Conservation (phyloP, 2,797 vertebrate genomes). For the Spea hammondii region DNA sequence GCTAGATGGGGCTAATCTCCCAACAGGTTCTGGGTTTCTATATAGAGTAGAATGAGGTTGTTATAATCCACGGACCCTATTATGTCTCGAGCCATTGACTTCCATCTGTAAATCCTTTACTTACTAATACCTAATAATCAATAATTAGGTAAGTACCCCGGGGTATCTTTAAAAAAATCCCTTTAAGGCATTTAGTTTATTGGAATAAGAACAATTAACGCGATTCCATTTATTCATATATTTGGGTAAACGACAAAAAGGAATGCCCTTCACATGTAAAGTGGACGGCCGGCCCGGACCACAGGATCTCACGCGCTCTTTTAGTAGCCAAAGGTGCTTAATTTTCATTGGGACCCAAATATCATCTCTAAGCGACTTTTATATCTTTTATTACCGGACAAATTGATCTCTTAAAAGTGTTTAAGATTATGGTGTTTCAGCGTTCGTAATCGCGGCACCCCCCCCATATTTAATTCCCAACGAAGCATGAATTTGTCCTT, state of each 20-base stretch:
- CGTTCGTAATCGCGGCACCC: neutral
- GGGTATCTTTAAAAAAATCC: too few relatives aligned
- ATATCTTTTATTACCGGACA: conserved; percentile 6
- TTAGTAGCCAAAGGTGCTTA: neutral
- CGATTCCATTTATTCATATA: too few relatives aligned
- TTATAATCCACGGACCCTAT: too few relatives aligned
- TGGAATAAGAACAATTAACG: too few relatives aligned
- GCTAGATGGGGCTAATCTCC: too few relatives aligned
- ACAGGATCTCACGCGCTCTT: neutral
- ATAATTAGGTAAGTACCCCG: too few relatives aligned
- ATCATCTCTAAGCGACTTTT: neutral
- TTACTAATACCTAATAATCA: too few relatives aligned
- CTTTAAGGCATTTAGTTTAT: too few relatives aligned
- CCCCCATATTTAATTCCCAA: conserved; percentile 3
- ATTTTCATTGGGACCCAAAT: conserved; percentile 5
- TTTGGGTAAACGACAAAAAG: neutral
- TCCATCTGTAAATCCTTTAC: too few relatives aligned
- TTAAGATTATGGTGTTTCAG: neutral
- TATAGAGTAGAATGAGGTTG: too few relatives aligned
- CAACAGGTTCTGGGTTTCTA: too few relatives aligned
- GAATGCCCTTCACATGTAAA: neutral
- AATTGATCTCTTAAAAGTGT: conserved; percentile 13
- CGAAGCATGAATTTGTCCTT: conserved; percentile 3
- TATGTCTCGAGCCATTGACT: too few relatives aligned
- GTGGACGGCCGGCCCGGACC: neutral